Percentiles rank a stretch among this genome's conserved stretches.
Evolutionary conservation across 2,113 vertebrate genomes (phyloP).

Genomic region (Ictalurus furcatus): DNA sequence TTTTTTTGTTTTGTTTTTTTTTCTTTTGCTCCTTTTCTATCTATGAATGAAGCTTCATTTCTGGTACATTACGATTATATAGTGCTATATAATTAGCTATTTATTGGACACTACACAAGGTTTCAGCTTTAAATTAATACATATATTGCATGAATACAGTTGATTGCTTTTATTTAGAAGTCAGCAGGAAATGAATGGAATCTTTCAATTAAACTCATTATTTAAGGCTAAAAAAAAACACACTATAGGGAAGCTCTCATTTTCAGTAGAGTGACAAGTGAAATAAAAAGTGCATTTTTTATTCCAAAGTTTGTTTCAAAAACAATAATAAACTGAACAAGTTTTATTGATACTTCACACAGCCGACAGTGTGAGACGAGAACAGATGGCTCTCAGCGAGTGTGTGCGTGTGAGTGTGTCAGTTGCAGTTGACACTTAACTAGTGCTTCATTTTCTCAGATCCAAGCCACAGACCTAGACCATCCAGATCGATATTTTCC

Average conservation of each 20-base stretch:
- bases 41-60: not conserved
- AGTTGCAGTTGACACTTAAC: constrained; percentile 3
- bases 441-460: constrained; percentile 13
- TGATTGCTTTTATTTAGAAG: not conserved
- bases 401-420: not conserved
- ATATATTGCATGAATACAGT: not conserved
- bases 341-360: not conserved
- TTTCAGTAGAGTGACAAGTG: not conserved
- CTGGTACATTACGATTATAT: not conserved
- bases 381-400: not conserved
- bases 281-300: not conserved
- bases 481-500: constrained; percentile 31
- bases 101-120: not conserved
- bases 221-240: not conserved
- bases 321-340: not conserved
- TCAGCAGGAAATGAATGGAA: not conserved
- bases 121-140: not conserved
- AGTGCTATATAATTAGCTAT: no score
- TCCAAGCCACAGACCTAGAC: constrained; percentile 16
- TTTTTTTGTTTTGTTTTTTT: no score
- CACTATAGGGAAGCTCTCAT: not conserved
- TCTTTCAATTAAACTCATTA: not conserved
- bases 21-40: not conserved
- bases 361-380: not conserved
- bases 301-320: not conserved